Percentiles rank a stretch among this genome's conserved stretches.
Conservation (phyloP, 2,888 invertebrate species). For the Tetropium fuscum region DNA sequence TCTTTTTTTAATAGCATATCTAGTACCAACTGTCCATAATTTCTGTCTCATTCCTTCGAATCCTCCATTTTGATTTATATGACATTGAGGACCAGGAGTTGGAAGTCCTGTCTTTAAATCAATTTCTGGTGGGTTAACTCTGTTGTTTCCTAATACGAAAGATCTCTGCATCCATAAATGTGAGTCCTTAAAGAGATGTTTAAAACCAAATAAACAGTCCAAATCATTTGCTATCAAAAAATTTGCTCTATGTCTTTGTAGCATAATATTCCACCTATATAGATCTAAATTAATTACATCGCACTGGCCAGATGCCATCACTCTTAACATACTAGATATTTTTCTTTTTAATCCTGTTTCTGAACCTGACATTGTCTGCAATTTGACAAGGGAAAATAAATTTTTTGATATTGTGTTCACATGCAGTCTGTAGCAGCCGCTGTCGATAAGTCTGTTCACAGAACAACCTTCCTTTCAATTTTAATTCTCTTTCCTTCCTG, state of each 20-base stretch:
- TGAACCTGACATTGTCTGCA: conserved; percentile 5
- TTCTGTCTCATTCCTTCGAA: conserved; percentile 23
- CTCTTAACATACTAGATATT: not conserved
- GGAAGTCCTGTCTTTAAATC: not conserved
- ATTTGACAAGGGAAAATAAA: not conserved
- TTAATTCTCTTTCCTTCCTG: conserved; percentile 8
- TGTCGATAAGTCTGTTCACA: conserved; percentile 4
- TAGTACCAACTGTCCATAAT: conserved; percentile 3
- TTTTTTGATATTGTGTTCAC: conserved; percentile 9
- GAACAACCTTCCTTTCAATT: not conserved
- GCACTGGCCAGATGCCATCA: not conserved
- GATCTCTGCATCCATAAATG: conserved; percentile 16
- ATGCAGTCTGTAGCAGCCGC: not conserved
- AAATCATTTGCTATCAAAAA: not conserved
- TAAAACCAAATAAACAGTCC: not conserved
- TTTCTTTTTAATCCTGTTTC: conserved; percentile 5
- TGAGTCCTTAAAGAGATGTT: not conserved
- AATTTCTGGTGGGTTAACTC: conserved; percentile 4
- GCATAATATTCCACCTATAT: conserved; percentile 13
- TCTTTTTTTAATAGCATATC: too few relatives aligned
- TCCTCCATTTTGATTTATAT: conserved; percentile 5
- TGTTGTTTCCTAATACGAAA: not conserved
- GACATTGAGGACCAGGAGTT: not conserved
- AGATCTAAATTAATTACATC: conserved; percentile 2
- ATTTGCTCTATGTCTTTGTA: not conserved